Base-by-base conservation (phyloP, 2,797 vertebrate genomes). In the Ctenochaetus hawaiiensis region DNA sequence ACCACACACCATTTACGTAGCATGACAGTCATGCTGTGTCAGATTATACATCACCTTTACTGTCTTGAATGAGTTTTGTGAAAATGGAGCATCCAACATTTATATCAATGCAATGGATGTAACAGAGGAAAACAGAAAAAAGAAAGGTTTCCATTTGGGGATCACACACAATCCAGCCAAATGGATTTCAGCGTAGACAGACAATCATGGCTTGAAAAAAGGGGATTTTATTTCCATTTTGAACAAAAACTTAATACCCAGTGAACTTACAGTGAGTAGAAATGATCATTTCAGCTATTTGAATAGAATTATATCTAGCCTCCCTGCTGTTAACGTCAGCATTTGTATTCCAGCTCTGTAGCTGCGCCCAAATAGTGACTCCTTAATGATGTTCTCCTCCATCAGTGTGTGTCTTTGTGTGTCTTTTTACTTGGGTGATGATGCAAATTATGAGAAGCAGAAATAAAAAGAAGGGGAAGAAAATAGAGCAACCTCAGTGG, bases 331-430 rank as follows among this genome's bases (percentile, higher is more conserved):
- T 48, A 69, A 44, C 16, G 10, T 66, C 69, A 52, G 26, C 3
- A 3, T 60, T 47, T 72, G 63, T 73, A 16, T n/a, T 71, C 34
- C 37, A 63, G 52, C 72, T 67, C 47, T 26, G 54, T 12, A n/a
- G 37, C 45, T 52, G 16, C 47, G 16, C 51, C 59, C 64, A 49
- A 59, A 5, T 6, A 51, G 58, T 56, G 75, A 78, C 53, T 64
- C 53, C 41, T 56, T 82, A 81, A 87, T 83, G 81, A 86, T 56
- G 67, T 59, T 54, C 37, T 52, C 56, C 61, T 79, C 16, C 48
- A 49, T 41, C 34, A 43, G 41, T 20, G 30, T 44, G 18, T 26
- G n/a, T 59, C 6, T 44, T 1, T 43, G 39, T 75, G 56, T 54
- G 65, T 67, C 23, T 61, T 49, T 37, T 6, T 37, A 23, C 23